phyloP scores from a whole-genome alignment of 2,888 invertebrate species.

The Ennomos fuscantarius region DNA sequence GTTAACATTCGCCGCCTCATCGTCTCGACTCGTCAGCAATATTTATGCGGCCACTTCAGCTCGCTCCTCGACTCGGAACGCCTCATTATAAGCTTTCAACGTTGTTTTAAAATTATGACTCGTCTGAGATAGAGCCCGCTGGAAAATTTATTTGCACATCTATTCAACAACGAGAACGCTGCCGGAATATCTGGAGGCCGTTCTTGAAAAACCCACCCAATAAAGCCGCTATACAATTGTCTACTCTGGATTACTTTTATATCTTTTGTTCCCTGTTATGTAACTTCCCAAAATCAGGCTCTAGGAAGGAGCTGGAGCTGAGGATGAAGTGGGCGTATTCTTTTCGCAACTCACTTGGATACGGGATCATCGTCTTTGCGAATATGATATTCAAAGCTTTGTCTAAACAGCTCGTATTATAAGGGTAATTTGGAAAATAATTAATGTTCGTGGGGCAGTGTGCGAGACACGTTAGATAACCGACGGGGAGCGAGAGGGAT shows the following conservation, averaged over 20 bases:
- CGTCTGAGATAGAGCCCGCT: slow-evolving; percentile 54
- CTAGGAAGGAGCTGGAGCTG: slow-evolving; percentile 41
- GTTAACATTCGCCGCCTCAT: slow-evolving; percentile 57
- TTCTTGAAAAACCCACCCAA: slow-evolving; percentile 38
- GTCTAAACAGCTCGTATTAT: slow-evolving; percentile 60
- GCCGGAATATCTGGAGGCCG: slow-evolving; percentile 42
- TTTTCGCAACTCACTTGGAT: slow-evolving; percentile 23
- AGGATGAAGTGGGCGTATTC: slow-evolving; percentile 34
- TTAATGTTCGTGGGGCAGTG: slow-evolving; percentile 76
- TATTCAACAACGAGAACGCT: slow-evolving; percentile 46
- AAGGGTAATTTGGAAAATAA: slow-evolving; percentile 71
- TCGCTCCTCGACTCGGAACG: slow-evolving; percentile 53
- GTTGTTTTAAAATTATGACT: slow-evolving; percentile 64
- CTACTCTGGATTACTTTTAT: slow-evolving; percentile 48
- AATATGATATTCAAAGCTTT: slow-evolving; percentile 49
- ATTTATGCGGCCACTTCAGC: slow-evolving; percentile 62
- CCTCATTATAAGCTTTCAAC: slow-evolving; percentile 69
- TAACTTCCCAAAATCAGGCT: slow-evolving; percentile 46
- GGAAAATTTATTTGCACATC: slow-evolving; percentile 57
- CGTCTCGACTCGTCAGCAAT: slow-evolving; percentile 57
- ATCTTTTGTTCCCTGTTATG: slow-evolving; percentile 57
- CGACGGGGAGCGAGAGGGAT: slow-evolving; percentile 69
- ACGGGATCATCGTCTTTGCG: slow-evolving; percentile 32
- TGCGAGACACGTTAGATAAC: slow-evolving; percentile 80
- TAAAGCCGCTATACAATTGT: slow-evolving; percentile 39